Base-by-base conservation (phyloP, 1,140 invertebrate genomes). In the Streblospio benedicti region DNA sequence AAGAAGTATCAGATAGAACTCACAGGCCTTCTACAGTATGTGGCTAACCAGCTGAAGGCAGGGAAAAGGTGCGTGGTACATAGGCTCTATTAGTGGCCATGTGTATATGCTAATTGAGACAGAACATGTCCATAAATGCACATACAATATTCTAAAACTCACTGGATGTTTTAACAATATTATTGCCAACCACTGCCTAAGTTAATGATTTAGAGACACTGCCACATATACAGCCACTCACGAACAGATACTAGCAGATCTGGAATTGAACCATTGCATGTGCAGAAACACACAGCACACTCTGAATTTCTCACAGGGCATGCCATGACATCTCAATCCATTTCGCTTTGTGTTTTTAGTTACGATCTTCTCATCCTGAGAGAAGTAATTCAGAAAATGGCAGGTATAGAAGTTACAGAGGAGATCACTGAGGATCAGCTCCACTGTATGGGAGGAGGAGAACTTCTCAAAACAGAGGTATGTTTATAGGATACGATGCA, bases 361-460 rank as follows among this genome's bases (percentile, higher is more conserved):
- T 84, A 94, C 76, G 93, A 97, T 81, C 80, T 99, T 61, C 79
- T 99, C 25, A 88, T 99, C 66, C 77, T 99, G 45, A 93, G 97
- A 77, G 97, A 99, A 80, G 91, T 99, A 66, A 90, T 99, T 56
- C 92, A 97, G 79, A 99, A 97, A 82, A 98, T 99, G 94, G 90
- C 93, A 14, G 96, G 96, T 1, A 93, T 99, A 61, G 96, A 99
- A 81, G 87, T 93, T 4, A 86, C 88, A 5, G 93, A 97, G 76
- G 93, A 97, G 79, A 89, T 97, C 82, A 99, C 95, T 0, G 81
- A 87, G 35, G 93, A 98, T 72, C 95, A 99, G 79, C 74, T 99
- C 44, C 90, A 95, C 71, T 93, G 94, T 0, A 89, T 98, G 86
- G 85, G 88, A 59, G 96, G 97, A 28, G 97, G 97, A 12, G 95